phyloP scores from a whole-genome alignment of 1,140 invertebrate species.

The Paraescarpia echinospica region DNA sequence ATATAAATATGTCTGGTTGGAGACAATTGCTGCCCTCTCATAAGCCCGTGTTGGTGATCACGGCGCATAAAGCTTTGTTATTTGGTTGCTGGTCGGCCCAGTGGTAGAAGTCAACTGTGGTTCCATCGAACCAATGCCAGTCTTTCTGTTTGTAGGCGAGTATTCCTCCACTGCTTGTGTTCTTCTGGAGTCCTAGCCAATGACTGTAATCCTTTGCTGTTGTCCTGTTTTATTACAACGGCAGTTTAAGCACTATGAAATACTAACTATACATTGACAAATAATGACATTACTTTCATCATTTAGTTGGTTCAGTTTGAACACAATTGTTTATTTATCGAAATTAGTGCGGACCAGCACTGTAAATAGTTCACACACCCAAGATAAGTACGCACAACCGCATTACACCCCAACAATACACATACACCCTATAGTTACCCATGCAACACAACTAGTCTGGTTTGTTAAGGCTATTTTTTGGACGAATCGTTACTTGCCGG shows the following conservation, averaged over 20 bases:
- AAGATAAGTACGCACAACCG: no score
- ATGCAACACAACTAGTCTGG: no score
- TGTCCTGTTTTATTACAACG: neutral
- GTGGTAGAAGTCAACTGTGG: neutral
- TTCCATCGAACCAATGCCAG: neutral
- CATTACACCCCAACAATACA: no score
- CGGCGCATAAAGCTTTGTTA: neutral
- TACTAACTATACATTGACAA: neutral
- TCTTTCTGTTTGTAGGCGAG: neutral
- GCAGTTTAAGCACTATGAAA: neutral
- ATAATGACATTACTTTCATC: neutral
- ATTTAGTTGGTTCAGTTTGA: neutral
- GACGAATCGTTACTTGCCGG: no score
- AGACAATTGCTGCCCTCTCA: neutral
- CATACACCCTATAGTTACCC: no score
- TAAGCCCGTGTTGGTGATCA: neutral
- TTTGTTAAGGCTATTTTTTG: no score
- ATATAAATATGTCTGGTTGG: neutral
- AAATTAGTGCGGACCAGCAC: neutral
- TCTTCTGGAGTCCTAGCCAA: neutral
- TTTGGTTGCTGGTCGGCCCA: neutral
- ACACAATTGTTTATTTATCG: neutral
- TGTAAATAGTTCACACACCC: no score
- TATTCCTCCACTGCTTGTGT: neutral
- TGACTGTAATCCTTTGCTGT: neutral